Conservation (phyloP, 2,113 vertebrate species). For the Danio rerio region DNA sequence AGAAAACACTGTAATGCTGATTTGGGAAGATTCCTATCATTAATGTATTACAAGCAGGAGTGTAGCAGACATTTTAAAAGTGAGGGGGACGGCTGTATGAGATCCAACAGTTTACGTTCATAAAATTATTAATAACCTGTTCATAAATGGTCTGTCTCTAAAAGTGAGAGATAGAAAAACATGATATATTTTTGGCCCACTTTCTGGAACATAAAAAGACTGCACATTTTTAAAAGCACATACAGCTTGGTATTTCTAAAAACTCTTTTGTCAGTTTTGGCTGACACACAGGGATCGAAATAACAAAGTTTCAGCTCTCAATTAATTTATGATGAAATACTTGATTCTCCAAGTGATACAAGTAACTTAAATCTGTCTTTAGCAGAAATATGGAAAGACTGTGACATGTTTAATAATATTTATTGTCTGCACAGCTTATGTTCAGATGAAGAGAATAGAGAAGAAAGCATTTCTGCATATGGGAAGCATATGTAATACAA, state of each 20-base stretch:
- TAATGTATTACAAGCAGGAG: too few relatives aligned
- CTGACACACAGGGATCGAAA: background rate
- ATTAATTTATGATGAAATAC: too few relatives aligned
- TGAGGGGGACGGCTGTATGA: too few relatives aligned
- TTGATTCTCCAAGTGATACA: background rate
- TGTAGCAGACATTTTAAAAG: too few relatives aligned
- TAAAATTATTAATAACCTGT: too few relatives aligned
- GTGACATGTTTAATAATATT: background rate
- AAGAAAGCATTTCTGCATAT: constrained; percentile 18
- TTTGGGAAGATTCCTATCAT: too few relatives aligned
- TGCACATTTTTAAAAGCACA: background rate
- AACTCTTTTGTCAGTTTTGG: background rate
- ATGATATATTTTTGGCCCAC: too few relatives aligned
- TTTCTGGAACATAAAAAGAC: background rate
- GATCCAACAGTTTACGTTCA: too few relatives aligned
- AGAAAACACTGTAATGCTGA: too few relatives aligned
- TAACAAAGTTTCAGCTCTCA: too few relatives aligned
- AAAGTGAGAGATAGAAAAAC: too few relatives aligned
- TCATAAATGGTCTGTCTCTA: too few relatives aligned
- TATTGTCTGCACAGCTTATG: background rate
- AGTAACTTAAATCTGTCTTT: background rate
- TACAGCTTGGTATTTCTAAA: background rate
- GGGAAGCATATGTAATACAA: background rate
- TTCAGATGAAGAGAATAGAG: background rate
- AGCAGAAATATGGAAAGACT: background rate